Percentiles rank a stretch among this genome's conserved stretches.
These are phyloP conservation scores for Drosophila nr. fundita DNA, from an alignment of 2,888 invertebrate species.

Conservation along the genomic window DNA sequence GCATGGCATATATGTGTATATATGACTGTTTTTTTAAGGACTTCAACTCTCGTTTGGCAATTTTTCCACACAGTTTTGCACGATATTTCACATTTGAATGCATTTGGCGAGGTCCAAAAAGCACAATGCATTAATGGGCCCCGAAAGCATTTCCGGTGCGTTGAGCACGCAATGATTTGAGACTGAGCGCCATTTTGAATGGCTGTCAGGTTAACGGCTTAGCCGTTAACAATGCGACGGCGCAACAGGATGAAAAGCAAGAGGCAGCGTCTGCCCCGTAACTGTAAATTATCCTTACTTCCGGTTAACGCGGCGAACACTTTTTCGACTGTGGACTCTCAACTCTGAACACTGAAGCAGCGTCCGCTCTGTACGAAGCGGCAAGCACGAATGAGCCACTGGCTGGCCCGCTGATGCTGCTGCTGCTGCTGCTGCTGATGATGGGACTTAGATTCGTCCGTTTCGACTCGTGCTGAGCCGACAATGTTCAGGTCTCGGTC, in stretches of 20 bases:
- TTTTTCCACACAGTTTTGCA: constrained; percentile 41
- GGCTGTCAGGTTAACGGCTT: constrained; percentile 13
- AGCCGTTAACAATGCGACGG: constrained; percentile 67
- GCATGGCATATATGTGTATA: neutral
- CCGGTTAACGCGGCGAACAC: constrained; percentile 60
- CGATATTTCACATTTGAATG: constrained; percentile 43
- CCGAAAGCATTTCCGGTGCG: constrained; percentile 68
- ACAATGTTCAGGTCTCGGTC: constrained; percentile 24
- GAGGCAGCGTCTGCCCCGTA: constrained; percentile 15
- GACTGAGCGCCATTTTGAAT: constrained; percentile 39
- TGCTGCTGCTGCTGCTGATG: constrained; percentile 39
- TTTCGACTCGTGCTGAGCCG: constrained; percentile 52
- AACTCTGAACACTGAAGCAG: constrained; percentile 35
- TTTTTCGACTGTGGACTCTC: constrained; percentile 24
- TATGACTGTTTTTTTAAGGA: constrained; percentile 6
- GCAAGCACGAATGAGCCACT: constrained; percentile 70
- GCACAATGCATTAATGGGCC: constrained; percentile 40
- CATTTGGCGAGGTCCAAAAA: constrained; percentile 31
- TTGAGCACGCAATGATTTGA: constrained; percentile 45
- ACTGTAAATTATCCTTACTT: constrained; percentile 70
- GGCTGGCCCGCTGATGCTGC: constrained; percentile 10
- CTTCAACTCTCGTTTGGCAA: constrained; percentile 14
- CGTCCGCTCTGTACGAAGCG: constrained; percentile 72
- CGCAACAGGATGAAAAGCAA: constrained; percentile 69
- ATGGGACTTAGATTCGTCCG: constrained; percentile 40